phyloP scores from a whole-genome alignment of 2,888 invertebrate species.

The Capitulum mitella region DNA sequence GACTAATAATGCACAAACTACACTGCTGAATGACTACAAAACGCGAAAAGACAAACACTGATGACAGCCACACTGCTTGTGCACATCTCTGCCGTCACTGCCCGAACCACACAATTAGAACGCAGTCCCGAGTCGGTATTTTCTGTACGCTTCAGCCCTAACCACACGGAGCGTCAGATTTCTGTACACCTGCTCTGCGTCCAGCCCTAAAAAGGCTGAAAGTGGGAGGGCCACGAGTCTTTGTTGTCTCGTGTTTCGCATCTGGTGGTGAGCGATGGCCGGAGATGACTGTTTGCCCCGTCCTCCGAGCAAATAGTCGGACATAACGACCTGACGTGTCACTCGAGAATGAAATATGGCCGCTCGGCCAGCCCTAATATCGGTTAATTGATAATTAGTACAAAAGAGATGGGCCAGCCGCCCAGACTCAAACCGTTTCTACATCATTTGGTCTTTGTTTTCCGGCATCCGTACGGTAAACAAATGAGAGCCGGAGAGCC shows the following conservation, averaged over 20 bases:
- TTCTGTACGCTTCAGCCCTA: too few species aligned
- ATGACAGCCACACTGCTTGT: too few species aligned
- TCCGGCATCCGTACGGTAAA: neutral
- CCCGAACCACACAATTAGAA: too few species aligned
- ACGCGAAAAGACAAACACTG: too few species aligned
- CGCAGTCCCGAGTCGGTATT: too few species aligned
- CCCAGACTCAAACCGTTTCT: neutral
- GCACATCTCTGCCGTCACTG: too few species aligned
- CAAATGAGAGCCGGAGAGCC: neutral
- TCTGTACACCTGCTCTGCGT: too few species aligned
- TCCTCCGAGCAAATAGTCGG: neutral
- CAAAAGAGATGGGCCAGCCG: neutral
- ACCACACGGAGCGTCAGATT: too few species aligned
- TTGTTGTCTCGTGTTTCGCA: neutral
- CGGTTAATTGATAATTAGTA: constrained; percentile 18
- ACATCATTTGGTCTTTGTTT: constrained; percentile 20
- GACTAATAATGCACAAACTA: too few species aligned
- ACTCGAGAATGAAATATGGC: constrained; percentile 1
- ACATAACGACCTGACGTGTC: constrained; percentile 17
- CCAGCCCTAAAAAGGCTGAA: too few species aligned
- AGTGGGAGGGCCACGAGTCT: too few species aligned
- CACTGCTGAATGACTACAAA: too few species aligned
- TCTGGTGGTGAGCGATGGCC: neutral
- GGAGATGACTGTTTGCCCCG: neutral
- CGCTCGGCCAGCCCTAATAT: neutral